A percentile compares a stretch with the other conserved stretches of the same genome.
Conservation (phyloP, 2,113 vertebrate species). For the Labeo rohita region DNA sequence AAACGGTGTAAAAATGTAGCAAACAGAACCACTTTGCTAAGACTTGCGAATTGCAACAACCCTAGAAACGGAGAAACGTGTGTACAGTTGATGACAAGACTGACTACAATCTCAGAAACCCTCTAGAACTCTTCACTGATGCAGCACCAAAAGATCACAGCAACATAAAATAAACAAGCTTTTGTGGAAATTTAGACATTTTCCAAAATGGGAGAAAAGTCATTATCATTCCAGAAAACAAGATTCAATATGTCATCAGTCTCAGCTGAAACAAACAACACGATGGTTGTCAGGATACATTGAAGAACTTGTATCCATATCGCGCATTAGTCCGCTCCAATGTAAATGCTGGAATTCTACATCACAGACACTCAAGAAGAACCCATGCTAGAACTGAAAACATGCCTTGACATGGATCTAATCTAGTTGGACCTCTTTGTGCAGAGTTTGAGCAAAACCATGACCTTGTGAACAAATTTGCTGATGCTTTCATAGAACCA, state of each 20-base stretch:
- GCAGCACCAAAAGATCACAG: background rate
- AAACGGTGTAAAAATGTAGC: background rate
- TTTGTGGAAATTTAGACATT: background rate
- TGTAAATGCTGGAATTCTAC: background rate
- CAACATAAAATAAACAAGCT: background rate
- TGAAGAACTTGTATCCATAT: background rate
- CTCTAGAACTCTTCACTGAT: background rate
- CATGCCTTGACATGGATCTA: background rate
- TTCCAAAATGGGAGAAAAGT: background rate
- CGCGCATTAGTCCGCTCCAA: background rate
- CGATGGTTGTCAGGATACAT: background rate
- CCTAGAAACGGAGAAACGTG: background rate
- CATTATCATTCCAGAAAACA: background rate
- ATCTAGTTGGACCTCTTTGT: background rate
- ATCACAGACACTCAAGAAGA: background rate
- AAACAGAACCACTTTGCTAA: background rate
- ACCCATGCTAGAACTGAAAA: background rate
- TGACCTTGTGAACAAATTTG: background rate
- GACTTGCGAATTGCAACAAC: background rate
- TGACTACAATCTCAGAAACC: background rate
- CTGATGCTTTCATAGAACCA: conserved; percentile 18
- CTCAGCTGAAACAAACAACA: background rate
- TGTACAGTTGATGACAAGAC: background rate
- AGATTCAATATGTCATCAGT: background rate
- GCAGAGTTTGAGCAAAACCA: background rate